Evolutionary conservation across 2,797 vertebrate genomes (phyloP), one percentile per base, ranked within the genome.

Genomic region (Oophaga sylvatica): DNA sequence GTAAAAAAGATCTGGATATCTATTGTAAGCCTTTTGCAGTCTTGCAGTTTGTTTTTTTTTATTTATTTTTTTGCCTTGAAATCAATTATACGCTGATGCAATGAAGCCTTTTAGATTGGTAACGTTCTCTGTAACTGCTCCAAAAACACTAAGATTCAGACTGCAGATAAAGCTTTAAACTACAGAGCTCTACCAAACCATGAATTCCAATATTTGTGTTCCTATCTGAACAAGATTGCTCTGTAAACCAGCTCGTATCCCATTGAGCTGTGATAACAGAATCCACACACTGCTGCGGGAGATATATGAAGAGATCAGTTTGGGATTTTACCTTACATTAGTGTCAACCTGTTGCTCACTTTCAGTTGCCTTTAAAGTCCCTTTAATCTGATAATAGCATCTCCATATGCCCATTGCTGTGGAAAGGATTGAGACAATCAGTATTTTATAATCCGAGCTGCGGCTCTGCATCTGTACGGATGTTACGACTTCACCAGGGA

Each of bases 141-240:
- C 79, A 73, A 63, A 75, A 68, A 62, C 79, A 81, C 77, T 75
- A 13, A 76, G 79, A 87, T 87, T 87, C 67, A 75, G 67, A 35
- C 79, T 71, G 68, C 68, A 87, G 85, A 87, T 87, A 87, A 87
- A 60, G 79, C 85, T 87, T 87, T 81, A 76, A 68, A 67, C 86
- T 83, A 67, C 80, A 45, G 80, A 73, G 41, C 45, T 41, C 71
- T 67, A 83, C 71, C 80, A 83, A 79, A 70, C 80, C 63, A 83
- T 87, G 81, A 76, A 78, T 83, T 87, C 81, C 81, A 87, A 87
- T 87, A 87, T 83, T 87, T 87, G 80, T 87, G 80, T 60, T 87
- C 71, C 75, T 78, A 78, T 83, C 73, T 65, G 73, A 83, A 79
- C 86, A 87, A 83, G 80, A 83, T 87, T 83, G 81, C 86, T 87